Evolutionary conservation across 2,113 vertebrate genomes (phyloP), one percentile per base, ranked within the genome.

Genomic region (Oryzias javanicus): DNA sequence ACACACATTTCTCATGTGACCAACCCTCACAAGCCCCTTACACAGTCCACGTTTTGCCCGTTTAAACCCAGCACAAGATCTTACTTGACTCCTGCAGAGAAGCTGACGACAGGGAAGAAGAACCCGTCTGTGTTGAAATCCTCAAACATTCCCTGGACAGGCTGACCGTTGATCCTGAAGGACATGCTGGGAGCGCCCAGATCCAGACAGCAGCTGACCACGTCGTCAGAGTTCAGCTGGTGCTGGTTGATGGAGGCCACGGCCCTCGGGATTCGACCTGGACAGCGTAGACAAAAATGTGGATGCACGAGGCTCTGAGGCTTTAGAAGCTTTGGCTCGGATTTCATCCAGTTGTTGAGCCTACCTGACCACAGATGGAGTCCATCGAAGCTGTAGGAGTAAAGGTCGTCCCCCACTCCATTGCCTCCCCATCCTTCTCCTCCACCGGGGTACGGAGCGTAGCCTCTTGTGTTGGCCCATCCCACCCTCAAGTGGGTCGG

Each of bases 381-480:
- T 42, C 97, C 97, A 70, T 98, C 97, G 86, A 98, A 98, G 73
- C 94, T 93, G 3, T 95, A 98, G 15, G 97, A 98, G 86, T 95
- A 95, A 2, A 98, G 91, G 72, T 98, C 97, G 64, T 98, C 97
- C 0, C 97, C 96, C 29, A 93, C 95, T 14, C 97, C 97, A 0
- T 98, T 98, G 72, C 96, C 95, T 25, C 97, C 97, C 97, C 97
- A 98, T 35, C 97, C 97, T 88, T 98, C 97, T 74, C 97, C 97
- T 77, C 95, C 96, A 48, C 97, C 97, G 0, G 97, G 97, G 84
- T 98, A 98, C 0, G 97, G 97, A 27, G 96, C 97, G 13, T 98
- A 98, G 60, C 97, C 97, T 67, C 92, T 94, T 17, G 94, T 94
- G 55, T 92, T 96, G 60, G 96, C 97, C 97, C 97, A 98, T 82